phyloP scores from a whole-genome alignment of 2,797 vertebrate genomes.

The Austrolebias charrua region DNA sequence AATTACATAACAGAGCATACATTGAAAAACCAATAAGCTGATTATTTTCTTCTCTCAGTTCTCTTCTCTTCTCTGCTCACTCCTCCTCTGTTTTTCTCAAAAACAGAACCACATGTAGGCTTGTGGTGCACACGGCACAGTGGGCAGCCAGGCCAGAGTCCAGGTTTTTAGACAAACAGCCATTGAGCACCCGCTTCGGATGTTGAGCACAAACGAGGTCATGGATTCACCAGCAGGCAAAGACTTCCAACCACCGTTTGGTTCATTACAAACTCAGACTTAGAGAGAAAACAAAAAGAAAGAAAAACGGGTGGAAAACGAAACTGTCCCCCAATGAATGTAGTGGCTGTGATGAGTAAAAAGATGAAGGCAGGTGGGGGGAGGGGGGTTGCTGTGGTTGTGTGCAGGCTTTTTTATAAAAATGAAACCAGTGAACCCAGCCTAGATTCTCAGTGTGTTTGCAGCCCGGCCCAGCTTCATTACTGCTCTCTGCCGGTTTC shows the following conservation, averaged over 20 bases:
- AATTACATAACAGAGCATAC: constrained; percentile 2
- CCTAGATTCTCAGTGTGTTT: not conserved
- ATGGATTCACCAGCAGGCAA: constrained; percentile 55
- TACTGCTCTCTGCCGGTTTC: constrained; percentile 16
- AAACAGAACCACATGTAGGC: constrained; percentile 12
- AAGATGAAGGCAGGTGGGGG: not conserved
- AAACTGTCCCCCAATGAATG: constrained; percentile 1
- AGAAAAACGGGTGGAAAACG: constrained; percentile 8
- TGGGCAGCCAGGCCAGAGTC: constrained; percentile 66
- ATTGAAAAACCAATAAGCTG: not conserved
- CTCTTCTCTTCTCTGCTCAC: constrained; percentile 1
- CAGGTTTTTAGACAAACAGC: constrained; percentile 72
- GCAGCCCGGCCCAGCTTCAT: constrained; percentile 21
- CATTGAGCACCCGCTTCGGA: too few relatives aligned
- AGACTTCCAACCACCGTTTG: constrained; percentile 31
- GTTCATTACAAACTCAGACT: constrained; percentile 8
- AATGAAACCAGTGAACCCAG: not conserved
- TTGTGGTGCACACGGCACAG: constrained; percentile 20
- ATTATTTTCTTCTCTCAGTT: not conserved
- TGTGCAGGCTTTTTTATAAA: constrained; percentile 5
- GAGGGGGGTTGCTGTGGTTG: constrained; percentile 16
- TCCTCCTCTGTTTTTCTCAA: not conserved
- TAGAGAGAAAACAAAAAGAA: not conserved
- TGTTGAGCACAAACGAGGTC: constrained; percentile 68
- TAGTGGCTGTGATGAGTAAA: constrained; percentile 3